These are phyloP conservation scores for Maniola hyperantus DNA, from an alignment of 2,888 invertebrate species.

Conservation along the genomic window DNA sequence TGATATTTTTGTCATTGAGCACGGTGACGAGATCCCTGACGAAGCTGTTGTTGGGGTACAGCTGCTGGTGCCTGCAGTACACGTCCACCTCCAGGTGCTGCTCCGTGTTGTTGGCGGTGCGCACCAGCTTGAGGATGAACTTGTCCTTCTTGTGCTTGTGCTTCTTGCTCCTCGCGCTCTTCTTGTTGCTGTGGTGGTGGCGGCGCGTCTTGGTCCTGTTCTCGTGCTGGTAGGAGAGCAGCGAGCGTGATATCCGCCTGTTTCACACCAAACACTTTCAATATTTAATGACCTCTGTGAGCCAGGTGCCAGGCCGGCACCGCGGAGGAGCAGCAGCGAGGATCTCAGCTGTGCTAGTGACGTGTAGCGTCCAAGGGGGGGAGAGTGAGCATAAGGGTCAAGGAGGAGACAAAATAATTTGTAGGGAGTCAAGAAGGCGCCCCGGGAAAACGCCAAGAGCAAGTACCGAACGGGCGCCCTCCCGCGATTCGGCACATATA, in stretches of 20 bases:
- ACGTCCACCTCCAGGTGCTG: slow-evolving; percentile 70
- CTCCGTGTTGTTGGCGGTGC: slow-evolving; percentile 51
- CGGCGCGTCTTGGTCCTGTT: slow-evolving; percentile 37
- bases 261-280: background rate
- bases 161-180: slow-evolving; percentile 53
- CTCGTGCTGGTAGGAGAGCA: slow-evolving; percentile 52
- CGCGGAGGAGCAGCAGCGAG: too few species aligned
- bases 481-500: too few species aligned
- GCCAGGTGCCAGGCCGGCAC: too few species aligned
- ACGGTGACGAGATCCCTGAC: slow-evolving; percentile 69
- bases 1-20: slow-evolving; percentile 65
- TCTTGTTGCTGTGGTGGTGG: slow-evolving; percentile 46
- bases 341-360: too few species aligned
- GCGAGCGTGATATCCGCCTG: slow-evolving; percentile 68
- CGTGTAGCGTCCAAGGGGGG: too few species aligned
- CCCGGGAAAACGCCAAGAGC: too few species aligned
- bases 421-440: too few species aligned
- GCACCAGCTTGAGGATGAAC: slow-evolving; percentile 62
- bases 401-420: too few species aligned
- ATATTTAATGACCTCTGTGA: too few species aligned
- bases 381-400: too few species aligned
- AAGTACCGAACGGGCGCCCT: too few species aligned
- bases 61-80: slow-evolving; percentile 57
- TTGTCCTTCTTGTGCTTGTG: slow-evolving; percentile 60
- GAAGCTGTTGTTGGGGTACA: slow-evolving; percentile 68